phyloP scores from a whole-genome alignment of 2,888 invertebrate species.

The Perizoma flavofasciatum region DNA sequence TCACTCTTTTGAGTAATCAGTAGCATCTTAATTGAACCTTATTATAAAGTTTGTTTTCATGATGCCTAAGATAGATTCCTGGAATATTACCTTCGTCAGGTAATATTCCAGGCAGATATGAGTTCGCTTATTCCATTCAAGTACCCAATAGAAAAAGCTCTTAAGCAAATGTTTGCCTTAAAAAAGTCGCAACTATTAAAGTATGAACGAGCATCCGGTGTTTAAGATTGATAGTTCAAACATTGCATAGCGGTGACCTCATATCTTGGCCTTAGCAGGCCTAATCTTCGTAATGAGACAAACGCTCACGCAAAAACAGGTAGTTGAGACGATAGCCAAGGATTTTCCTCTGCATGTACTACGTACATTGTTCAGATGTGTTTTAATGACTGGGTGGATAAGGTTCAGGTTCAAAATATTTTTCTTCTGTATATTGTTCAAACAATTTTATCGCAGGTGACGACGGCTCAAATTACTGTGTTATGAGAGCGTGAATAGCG shows the following conservation, averaged over 20 bases:
- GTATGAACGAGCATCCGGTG: slow-evolving; percentile 1
- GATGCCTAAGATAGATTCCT: too few relatives aligned
- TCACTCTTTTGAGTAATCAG: too few relatives aligned
- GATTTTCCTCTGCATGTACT: slow-evolving; percentile 11
- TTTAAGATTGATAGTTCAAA: slow-evolving; percentile 19
- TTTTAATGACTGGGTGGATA: not conserved
- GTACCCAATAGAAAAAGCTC: too few relatives aligned
- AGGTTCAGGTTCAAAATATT: slow-evolving; percentile 2
- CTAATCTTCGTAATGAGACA: slow-evolving; percentile 16
- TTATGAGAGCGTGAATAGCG: not conserved
- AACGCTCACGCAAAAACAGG: slow-evolving; percentile 20
- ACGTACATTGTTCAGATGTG: not conserved
- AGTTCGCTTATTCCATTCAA: too few relatives aligned
- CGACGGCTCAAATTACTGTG: not conserved
- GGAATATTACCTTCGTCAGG: too few relatives aligned
- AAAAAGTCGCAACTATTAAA: too few relatives aligned
- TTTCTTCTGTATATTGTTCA: not conserved
- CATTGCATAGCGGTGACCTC: slow-evolving; percentile 19
- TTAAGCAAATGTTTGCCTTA: too few relatives aligned
- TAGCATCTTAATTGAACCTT: too few relatives aligned
- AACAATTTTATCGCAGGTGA: not conserved
- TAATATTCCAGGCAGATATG: too few relatives aligned
- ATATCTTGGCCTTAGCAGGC: slow-evolving; percentile 15
- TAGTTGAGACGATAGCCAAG: slow-evolving; percentile 10
- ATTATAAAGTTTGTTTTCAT: too few relatives aligned